Evolutionary conservation across 2,797 vertebrate species (phyloP).

Genomic region (Apogon hyalosoma): DNA sequence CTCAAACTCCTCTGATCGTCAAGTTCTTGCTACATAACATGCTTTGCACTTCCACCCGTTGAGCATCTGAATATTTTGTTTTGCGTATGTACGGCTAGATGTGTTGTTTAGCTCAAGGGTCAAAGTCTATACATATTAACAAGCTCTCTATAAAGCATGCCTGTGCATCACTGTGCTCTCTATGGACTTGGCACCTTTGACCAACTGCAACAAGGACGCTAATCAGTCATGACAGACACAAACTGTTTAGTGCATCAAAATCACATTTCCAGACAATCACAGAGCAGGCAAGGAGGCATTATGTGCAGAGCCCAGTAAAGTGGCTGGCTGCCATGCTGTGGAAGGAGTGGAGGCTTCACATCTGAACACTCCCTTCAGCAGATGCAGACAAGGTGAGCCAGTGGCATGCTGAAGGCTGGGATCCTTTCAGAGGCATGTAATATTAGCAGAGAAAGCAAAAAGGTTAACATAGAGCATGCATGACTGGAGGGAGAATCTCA

Average conservation of each 20-base stretch:
- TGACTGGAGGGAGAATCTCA: conserved; percentile 30
- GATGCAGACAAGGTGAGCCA: conserved; percentile 49
- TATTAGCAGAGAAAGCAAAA: conserved; percentile 56
- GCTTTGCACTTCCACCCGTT: conserved; percentile 13
- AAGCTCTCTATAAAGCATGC: conserved; percentile 24
- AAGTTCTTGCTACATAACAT: conserved; percentile 4
- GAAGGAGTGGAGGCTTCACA: conserved; percentile 48
- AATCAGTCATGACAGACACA: conserved; percentile 79
- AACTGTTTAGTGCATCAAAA: conserved; percentile 80
- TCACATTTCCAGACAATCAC: conserved; percentile 79
- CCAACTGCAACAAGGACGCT: conserved; percentile 64
- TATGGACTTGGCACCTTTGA: conserved; percentile 67
- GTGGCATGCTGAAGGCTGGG: conserved; percentile 41
- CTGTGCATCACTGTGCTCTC: conserved; percentile 50
- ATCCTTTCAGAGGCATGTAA: conserved; percentile 55
- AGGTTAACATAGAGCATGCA: conserved; percentile 56
- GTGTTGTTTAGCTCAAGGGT: conserved; percentile 56
- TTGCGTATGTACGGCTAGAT: conserved; percentile 29
- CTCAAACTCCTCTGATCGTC: conserved; percentile 1
- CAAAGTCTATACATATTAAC: conserved; percentile 34
- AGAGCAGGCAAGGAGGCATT: conserved; percentile 65
- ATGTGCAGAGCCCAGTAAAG: conserved; percentile 52
- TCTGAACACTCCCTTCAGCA: conserved; percentile 51
- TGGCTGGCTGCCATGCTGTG: conserved; percentile 64
- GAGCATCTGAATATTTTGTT: conserved; percentile 10